Base-by-base conservation (phyloP, 1,140 invertebrate genomes). In the Gonatopus flavifemur region DNA sequence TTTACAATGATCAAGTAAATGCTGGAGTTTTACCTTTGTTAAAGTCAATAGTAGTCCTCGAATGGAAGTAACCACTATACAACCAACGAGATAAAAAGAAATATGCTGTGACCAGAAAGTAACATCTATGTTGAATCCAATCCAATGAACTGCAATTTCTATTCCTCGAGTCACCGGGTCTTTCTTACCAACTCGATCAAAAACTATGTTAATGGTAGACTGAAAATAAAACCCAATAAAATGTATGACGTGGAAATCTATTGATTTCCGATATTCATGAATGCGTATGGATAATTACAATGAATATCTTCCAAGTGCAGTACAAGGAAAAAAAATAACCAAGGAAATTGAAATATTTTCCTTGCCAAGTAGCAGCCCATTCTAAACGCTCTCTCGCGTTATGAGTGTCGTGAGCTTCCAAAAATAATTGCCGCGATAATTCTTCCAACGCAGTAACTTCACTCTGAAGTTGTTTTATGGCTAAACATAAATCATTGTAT, bases 301-400 rank as follows among this genome's bases (percentile, higher is more conserved):
- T 98, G 72, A 99, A 94, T 72, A 99, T 99, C 83, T 99, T 99
- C 93, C 96, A 99, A 36, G 95, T 84, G 74, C 98, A 99, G 69
- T 99, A 99, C 6, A 97, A 76, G 6, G 96, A 98, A 78, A 99
- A 99, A 73, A 99, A 98, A 70, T 99, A 96, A 2, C 98, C 98
- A 0, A 99, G 77, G 64, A 97, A 93, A 79, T 99, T 99, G 70
- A 99, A 99, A 76, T 99, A 99, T 83, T 91, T 96, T 64, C 98
- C 98, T 73, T 97, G 92, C 78, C 95, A 92, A 0, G 98, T 99
- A 63, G 90, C 92, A 0, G 95, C 93, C 91, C 96, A 98, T 62
- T 94, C 88, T 36, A 96, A 88, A 53, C 93, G 83, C 70, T 96
- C 93, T 70, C 93, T 84, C 82, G 96, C 96, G 62, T 92, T 94